Percentiles rank a stretch among this genome's conserved stretches.
Conservation (phyloP, 2,113 vertebrate genomes). For the Spea multiplicata region DNA sequence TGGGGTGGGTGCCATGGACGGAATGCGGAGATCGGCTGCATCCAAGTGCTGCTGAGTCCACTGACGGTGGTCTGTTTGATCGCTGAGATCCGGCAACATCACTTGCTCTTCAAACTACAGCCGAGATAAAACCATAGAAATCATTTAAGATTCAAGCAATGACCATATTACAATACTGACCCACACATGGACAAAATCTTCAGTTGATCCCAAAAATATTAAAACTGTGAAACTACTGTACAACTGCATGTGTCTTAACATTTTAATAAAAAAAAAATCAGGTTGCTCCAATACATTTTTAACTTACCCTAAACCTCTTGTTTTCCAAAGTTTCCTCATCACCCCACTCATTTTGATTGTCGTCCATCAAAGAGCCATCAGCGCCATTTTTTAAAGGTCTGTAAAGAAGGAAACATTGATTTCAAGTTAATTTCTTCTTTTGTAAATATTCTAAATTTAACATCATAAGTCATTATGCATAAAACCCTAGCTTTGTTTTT, state of each 20-base stretch:
- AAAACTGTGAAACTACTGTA: background rate
- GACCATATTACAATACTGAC: too few relatives aligned
- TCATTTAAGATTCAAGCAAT: too few relatives aligned
- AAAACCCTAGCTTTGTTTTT: too few relatives aligned
- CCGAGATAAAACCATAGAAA: accelerated
- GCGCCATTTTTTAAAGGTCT: conserved; percentile 91
- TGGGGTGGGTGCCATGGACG: conserved; percentile 90
- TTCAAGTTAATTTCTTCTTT: background rate
- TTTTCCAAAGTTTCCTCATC: conserved; percentile 83
- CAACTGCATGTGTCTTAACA: background rate
- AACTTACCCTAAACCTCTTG: conserved; percentile 89
- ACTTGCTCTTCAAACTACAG: conserved; percentile 85
- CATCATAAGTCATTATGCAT: background rate
- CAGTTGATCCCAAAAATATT: background rate
- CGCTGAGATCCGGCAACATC: conserved; percentile 73
- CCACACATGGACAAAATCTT: too few relatives aligned
- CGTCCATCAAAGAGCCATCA: conserved; percentile 90
- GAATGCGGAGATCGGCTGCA: conserved; percentile 87
- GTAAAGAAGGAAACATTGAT: conserved; percentile 14
- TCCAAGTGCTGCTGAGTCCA: conserved; percentile 98
- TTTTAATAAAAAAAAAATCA: too few relatives aligned
- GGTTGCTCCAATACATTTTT: background rate
- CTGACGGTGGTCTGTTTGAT: conserved; percentile 90
- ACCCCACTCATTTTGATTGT: conserved; percentile 90
- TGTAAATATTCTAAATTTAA: background rate